These are phyloP conservation scores for Vandiemenella viatica DNA, from an alignment of 2,888 invertebrate species.

Conservation along the genomic window DNA sequence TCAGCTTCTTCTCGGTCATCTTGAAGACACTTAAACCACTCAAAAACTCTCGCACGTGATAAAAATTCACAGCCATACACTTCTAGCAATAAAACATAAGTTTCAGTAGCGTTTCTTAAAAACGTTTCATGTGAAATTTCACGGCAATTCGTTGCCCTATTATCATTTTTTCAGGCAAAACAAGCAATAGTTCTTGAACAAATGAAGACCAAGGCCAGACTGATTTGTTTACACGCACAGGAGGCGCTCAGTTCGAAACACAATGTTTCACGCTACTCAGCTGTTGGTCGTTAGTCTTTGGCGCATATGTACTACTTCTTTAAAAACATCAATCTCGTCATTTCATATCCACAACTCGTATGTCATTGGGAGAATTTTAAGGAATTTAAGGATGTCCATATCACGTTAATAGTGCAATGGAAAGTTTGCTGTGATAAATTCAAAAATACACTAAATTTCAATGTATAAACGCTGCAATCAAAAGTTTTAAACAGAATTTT, in stretches of 20 bases:
- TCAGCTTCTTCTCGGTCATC: not conserved
- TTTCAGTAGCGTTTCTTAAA: too few species aligned
- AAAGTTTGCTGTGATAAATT: too few species aligned
- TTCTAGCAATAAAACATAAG: too few species aligned
- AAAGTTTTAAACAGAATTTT: too few species aligned
- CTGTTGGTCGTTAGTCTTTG: not conserved
- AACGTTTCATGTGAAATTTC: not conserved
- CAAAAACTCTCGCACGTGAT: not conserved
- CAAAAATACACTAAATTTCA: too few species aligned
- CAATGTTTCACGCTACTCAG: not conserved
- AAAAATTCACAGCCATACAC: too few species aligned
- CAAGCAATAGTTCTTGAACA: not conserved
- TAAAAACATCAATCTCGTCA: not conserved
- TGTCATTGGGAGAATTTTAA: not conserved
- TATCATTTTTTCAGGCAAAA: not conserved
- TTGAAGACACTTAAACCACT: not conserved
- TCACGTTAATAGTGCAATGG: too few species aligned
- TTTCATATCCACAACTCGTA: not conserved
- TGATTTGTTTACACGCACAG: not conserved
- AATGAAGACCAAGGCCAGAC: not conserved
- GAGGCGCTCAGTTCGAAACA: not conserved
- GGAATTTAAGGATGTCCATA: too few species aligned
- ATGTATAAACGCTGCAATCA: too few species aligned
- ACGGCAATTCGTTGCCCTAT: not conserved
- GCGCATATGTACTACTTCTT: not conserved